phyloP scores from a whole-genome alignment of 2,113 vertebrate species.

The Lichenostomus cassidix region DNA sequence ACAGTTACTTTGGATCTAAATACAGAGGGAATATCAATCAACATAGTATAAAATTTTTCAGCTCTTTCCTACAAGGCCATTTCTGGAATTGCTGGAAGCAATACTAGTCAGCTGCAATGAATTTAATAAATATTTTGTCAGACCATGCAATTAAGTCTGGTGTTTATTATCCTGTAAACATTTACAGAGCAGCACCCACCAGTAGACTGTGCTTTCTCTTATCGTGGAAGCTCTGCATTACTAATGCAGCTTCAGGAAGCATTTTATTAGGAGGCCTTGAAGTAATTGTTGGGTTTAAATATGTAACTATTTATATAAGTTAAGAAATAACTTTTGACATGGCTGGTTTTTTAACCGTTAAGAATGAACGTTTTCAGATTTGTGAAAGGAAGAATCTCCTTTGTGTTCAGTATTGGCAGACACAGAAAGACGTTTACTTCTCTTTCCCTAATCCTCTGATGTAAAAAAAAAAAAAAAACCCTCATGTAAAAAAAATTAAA shows the following conservation, averaged over 20 bases:
- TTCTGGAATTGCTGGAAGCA: conserved; percentile 20
- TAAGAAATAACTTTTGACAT: not conserved
- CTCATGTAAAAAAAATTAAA: not conserved
- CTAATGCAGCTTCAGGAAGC: not conserved
- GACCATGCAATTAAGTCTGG: not conserved
- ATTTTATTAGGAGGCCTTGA: conserved; percentile 8
- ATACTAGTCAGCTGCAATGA: not conserved
- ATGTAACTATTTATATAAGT: not conserved
- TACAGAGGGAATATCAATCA: not conserved
- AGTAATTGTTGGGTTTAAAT: not conserved
- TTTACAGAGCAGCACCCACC: not conserved
- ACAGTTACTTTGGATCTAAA: conserved; percentile 7
- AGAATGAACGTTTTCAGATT: not conserved
- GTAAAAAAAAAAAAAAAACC: not conserved
- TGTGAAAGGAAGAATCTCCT: not conserved
- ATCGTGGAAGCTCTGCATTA: not conserved
- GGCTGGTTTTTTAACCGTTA: not conserved
- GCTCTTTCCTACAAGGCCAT: not conserved
- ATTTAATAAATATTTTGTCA: conserved; percentile 3
- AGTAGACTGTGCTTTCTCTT: not conserved
- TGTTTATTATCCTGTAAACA: conserved; percentile 26
- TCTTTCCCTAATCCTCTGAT: not conserved
- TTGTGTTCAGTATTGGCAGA: not conserved
- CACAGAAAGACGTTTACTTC: not conserved
- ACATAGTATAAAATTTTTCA: not conserved